Evolutionary conservation across 37 sponge, comb jelly and placozoan species (phyloP), one percentile per base, ranked within the genome.

Genomic region (Ephydatia muelleri): DNA sequence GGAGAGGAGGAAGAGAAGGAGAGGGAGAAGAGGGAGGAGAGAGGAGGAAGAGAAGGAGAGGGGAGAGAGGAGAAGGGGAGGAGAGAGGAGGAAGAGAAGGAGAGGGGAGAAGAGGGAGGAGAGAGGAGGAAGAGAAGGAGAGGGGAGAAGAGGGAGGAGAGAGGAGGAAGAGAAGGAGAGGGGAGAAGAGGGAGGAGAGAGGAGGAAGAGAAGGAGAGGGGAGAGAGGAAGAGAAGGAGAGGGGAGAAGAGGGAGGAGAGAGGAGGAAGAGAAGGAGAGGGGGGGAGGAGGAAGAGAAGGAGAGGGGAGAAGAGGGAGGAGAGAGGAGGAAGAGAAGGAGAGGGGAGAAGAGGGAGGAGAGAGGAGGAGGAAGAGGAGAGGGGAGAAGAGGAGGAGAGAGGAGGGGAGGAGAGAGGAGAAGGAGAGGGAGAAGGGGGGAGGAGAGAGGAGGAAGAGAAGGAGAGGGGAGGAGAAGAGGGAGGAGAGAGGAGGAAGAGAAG

Each of bases 361-460:
- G n/a, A n/a, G 75, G 36, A 30, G 4, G 33, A 80, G 47, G 39
- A 65, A 25, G 30, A 31, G 38, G 35, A 37, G 67, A 19, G 33
- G 32, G 34, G 3, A 43, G 47, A 73, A 82, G 3, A 91, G 91
- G 6, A 91, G 28, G 8, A 87, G 70, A 23, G 76, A 81, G 26
- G 82, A 38, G 35, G 48, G 34, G n/a, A n/a, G 75, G 36, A 30
- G 4, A n/a, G 86, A 35, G 39, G 64, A 25, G 30, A 31, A n/a
- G 35, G 34, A 6, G 33, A 29, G 32, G 34, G 47, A 43, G 47
- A 43, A 43, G 47, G 4, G 47, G 8, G 47, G 4, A 43, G 47
- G 8, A 8, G 47, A 43, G 4, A 8, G 47, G 47, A 43, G 47
- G 47, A 43, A 43, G 47, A 43, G 8, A 43, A n/a, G n/a, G n/a